Base-by-base conservation (phyloP, 2,797 vertebrate genomes). In the Sebastes minor region DNA sequence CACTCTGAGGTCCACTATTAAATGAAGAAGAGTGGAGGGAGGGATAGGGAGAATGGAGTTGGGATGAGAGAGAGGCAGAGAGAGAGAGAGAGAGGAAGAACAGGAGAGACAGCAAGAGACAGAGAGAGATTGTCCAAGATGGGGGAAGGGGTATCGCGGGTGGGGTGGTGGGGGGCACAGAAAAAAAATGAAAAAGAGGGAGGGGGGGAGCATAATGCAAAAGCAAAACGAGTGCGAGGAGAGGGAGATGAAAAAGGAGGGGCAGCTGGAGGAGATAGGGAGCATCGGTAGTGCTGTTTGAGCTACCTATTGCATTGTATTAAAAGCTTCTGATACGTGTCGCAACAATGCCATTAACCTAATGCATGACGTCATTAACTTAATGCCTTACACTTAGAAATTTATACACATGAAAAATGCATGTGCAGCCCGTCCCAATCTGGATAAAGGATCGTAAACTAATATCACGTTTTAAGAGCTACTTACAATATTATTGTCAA, bases 1-100 rank as follows among this genome's bases (percentile, higher is more conserved):
- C 97, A 97, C 97, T 97, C 97, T 96, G 96, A 95, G 97, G 98
- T 99, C 98, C 97, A 98, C 97, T 98, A 97, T 97, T 97, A 96
- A 97, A 97, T 94, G 94, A 97, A 96, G 97, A 97, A 96, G 96
- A 96, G 94, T 94, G 91, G 94, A 91, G 91, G 77, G 92, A 92
- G 90, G 85, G 80, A 72, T 80, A 85, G 77, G 87, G 88, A 87
- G 90, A 91, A 90, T 88, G 74, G 89, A 90, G 90, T 90, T 82
- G 81, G 91, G 86, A 90, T 88, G 88, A 87, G 87, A 88, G 84
- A 82, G 83, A 85, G 84, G 61, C 75, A 23, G 55, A 23, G 55
- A 53, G 27, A 53, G 27, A 56, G 25, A 70, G 74, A 71, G 63
- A 74, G 66, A 62, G 84, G 64, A 76, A 77, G 78, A 86, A 84